Base-by-base conservation (phyloP, 2,888 invertebrate species). In the Eilema depressum region DNA sequence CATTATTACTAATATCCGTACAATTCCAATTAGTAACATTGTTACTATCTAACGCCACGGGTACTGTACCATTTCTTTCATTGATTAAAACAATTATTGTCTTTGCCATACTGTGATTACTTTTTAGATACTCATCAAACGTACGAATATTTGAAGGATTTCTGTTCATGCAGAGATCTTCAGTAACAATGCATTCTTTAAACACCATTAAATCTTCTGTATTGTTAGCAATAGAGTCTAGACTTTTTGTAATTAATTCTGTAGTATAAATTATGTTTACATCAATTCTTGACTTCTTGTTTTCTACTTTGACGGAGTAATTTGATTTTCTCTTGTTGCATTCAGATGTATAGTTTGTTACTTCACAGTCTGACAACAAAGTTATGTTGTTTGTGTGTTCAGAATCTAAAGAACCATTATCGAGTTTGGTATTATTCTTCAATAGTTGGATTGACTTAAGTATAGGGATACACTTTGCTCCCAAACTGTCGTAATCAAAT, bases 21-120 rank as follows among this genome's bases (percentile, higher is more conserved):
- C 70, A 70, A 10, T 70, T 63, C 26, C 66, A 63, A 57, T 63
- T n/a, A 10, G 25, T 25, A n/a, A 25, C 25, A 28, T 33, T 56
- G n/a, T 53, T 37, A 14, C 14, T 41, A 28, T 28, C 57, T 12
- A 23, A 3, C 1, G 41, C 11, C 23, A 3, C 25, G 23, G 23
- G 17, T 57, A 56, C 20, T 57, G 12, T 47, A 63, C 8, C 57
- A 59, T 23, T 41, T 12, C 17, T 37, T 3, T 66, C 14, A 11
- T 14, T 12, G 8, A 63, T 23, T 20, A 37, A 41, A 4, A 23
- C 28, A 14, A 70, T 20, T 57, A 59, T 57, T 56, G 66, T 57
- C 12, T 66, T 62, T 20, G 14, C 11, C 2, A 11, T n/a, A 4
- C 14, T 57, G n/a, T 37, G 3, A 41, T 26, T 37, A 57, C 10